Evolutionary conservation across 92 coral and sea anemone genomes (phyloP).

Genomic region (Heliopora coerulea): DNA sequence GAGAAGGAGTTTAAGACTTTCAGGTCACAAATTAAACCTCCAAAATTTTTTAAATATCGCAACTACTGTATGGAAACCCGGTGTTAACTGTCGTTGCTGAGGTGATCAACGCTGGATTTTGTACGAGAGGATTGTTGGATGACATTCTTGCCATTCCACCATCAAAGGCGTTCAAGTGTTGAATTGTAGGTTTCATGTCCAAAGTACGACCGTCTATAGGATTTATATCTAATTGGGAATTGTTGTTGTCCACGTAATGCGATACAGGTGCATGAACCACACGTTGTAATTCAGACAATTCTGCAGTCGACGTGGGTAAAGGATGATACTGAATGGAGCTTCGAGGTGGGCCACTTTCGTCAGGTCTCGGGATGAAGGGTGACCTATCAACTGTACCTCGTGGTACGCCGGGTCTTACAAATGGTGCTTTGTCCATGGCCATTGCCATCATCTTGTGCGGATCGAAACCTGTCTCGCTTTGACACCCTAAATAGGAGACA

Average conservation of each 20-base stretch:
- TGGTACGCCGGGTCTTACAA: background rate
- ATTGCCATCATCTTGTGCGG: constrained; percentile 24
- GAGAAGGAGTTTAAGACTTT: too few relatives aligned
- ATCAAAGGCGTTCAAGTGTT: constrained; percentile 17
- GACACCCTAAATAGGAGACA: background rate
- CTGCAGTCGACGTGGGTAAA: constrained; percentile 10
- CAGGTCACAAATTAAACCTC: too few relatives aligned
- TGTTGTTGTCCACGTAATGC: constrained; percentile 10
- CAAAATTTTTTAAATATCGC: constrained; percentile 22
- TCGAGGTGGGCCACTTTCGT: constrained; percentile 15
- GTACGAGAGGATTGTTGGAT: constrained; percentile 1
- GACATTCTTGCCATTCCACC: background rate
- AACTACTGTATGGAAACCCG: constrained; percentile 16
- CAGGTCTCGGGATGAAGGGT: constrained; percentile 8
- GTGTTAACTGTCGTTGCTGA: background rate
- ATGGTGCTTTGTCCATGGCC: constrained; percentile 24
- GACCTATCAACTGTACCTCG: background rate
- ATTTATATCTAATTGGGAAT: constrained; percentile 10
- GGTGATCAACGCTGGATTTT: constrained; percentile 26
- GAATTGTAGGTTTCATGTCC: constrained; percentile 11
- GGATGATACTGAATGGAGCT: constrained; percentile 4
- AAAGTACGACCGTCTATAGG: constrained; percentile 2
- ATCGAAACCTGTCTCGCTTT: constrained; percentile 15
- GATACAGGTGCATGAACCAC: background rate
- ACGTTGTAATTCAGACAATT: constrained; percentile 2